phyloP scores from a whole-genome alignment of 2,888 invertebrate species.

The Ernsta delagoae region DNA sequence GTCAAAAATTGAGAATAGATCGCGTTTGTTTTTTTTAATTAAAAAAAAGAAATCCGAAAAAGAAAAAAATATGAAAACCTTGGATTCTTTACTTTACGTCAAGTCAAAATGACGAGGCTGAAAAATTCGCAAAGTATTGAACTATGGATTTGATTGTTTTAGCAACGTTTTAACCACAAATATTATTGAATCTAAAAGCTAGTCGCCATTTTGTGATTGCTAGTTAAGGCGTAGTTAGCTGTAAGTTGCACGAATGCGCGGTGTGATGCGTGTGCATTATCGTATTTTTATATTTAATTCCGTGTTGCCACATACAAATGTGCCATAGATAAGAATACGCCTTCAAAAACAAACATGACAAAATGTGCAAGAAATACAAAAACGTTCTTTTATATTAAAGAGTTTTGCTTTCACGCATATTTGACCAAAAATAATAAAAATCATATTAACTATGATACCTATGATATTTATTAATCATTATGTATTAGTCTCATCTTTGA shows the following conservation, averaged over 20 bases:
- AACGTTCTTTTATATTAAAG: too few species aligned
- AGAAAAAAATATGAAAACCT: conserved; percentile 62
- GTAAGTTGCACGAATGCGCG: background rate
- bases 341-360: too few species aligned
- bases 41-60: conserved; percentile 66
- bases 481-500: too few species aligned
- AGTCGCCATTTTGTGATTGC: too few species aligned
- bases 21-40: conserved; percentile 72
- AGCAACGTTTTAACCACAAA: background rate
- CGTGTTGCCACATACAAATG: background rate
- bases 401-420: too few species aligned
- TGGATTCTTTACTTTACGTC: conserved; percentile 58
- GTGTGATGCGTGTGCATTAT: background rate
- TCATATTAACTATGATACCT: too few species aligned
- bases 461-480: too few species aligned
- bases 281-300: background rate
- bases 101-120: conserved; percentile 45
- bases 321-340: too few species aligned
- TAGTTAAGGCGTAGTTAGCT: too few species aligned
- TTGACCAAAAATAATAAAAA: too few species aligned
- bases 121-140: background rate
- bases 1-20: conserved; percentile 55
- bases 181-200: too few species aligned
- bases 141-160: background rate
- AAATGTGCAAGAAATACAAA: too few species aligned